Evolutionary conservation across 2,113 vertebrate species (phyloP).

Genomic region (Desmodus rotundus): DNA sequence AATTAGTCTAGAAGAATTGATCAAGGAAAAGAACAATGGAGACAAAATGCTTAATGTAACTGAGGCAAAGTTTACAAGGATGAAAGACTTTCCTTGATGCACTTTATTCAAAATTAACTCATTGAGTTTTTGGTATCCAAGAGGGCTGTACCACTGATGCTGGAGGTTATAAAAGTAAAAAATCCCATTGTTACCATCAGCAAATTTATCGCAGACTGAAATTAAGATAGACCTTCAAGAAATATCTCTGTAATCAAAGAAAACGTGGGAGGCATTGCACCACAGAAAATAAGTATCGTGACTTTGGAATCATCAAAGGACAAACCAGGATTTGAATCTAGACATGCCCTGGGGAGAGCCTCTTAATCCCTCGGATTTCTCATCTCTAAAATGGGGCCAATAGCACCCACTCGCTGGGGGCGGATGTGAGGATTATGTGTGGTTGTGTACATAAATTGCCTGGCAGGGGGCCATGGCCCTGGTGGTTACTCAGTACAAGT

Average conservation of each 20-base stretch:
- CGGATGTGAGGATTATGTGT: not conserved
- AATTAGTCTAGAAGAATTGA: not conserved
- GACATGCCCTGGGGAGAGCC: not conserved
- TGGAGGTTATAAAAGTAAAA: not conserved
- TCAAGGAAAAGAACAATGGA: not conserved
- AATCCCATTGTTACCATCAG: not conserved
- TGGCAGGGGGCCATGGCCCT: not conserved
- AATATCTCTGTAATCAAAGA: constrained; percentile 24
- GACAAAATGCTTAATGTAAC: not conserved
- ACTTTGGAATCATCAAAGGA: constrained; percentile 28
- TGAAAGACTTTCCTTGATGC: not conserved
- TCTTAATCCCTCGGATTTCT: constrained; percentile 26
- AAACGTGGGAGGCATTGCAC: not conserved
- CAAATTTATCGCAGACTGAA: not conserved
- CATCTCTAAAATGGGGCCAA: not conserved
- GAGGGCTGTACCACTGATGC: not conserved
- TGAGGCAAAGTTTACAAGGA: not conserved
- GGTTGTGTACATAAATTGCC: not conserved
- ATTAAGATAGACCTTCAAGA: not conserved
- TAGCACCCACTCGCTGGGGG: not conserved
- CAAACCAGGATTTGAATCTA: constrained; percentile 5
- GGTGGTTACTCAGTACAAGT: not conserved
- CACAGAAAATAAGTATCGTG: constrained; percentile 6
- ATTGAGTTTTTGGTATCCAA: not conserved
- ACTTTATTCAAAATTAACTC: not conserved